phyloP scores from a whole-genome alignment of 2,113 vertebrate species.

The Rostratula benghalensis region DNA sequence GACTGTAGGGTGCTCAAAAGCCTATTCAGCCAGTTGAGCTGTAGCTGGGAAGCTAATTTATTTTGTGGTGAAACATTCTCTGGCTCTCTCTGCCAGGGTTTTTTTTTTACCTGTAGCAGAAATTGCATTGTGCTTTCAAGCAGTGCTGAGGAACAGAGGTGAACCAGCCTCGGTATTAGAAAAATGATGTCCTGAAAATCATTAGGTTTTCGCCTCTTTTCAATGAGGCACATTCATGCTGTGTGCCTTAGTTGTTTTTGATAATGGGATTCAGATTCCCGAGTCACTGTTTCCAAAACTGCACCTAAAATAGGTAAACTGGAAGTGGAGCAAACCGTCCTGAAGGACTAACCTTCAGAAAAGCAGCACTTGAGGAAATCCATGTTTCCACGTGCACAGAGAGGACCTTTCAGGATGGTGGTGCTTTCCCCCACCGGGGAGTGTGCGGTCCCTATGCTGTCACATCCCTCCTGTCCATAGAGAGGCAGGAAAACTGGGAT shows the following conservation, averaged over 20 bases:
- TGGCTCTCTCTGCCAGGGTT: neutral
- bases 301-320: neutral
- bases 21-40: neutral
- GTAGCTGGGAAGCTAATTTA: neutral
- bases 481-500: neutral
- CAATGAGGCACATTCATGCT: neutral
- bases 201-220: neutral
- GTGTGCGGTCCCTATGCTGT: neutral
- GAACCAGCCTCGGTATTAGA: neutral
- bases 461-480: rapidly evolving
- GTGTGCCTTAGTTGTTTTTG: neutral
- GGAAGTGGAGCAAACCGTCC: neutral
- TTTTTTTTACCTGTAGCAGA: neutral
- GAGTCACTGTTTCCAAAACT: neutral
- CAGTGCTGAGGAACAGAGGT: neutral
- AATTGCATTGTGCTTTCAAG: neutral
- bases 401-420: neutral
- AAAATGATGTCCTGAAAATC: neutral
- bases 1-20: neutral
- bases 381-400: rapidly evolving
- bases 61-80: neutral
- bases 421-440: neutral
- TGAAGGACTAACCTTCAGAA: neutral
- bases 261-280: neutral
- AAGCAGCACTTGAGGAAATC: neutral